Evolutionary conservation across 2,113 vertebrate genomes (phyloP).

Genomic region (Mobula hypostoma): DNA sequence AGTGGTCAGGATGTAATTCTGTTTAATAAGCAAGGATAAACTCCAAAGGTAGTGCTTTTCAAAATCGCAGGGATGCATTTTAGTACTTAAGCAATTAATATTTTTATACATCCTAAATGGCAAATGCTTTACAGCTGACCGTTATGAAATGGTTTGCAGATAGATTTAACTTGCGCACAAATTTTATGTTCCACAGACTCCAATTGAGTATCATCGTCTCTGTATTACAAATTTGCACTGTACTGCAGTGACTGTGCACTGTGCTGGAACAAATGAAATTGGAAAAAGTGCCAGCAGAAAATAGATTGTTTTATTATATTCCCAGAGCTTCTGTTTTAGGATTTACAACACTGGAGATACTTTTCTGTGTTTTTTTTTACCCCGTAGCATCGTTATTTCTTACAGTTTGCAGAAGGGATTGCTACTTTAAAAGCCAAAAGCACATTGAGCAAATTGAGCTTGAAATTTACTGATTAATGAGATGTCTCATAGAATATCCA

Average conservation of each 20-base stretch:
- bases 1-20: not conserved
- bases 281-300: not conserved
- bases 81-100: not conserved
- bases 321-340: not conserved
- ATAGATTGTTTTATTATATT: slow-evolving; percentile 25
- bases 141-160: not conserved
- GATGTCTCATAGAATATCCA: not conserved
- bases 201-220: not conserved
- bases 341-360: not conserved
- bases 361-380: not conserved
- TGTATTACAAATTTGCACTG: not conserved
- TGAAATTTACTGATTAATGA: slow-evolving; percentile 28
- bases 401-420: not conserved
- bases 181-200: not conserved
- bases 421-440: not conserved
- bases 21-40: not conserved
- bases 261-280: not conserved
- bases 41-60: not conserved
- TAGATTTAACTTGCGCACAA: not conserved
- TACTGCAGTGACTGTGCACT: not conserved
- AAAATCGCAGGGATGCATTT: not conserved
- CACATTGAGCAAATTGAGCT: slow-evolving; percentile 10
- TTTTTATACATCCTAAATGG: not conserved
- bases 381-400: not conserved
- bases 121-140: not conserved